phyloP scores from a whole-genome alignment of 2,113 vertebrate species.

The Panurus biarmicus region DNA sequence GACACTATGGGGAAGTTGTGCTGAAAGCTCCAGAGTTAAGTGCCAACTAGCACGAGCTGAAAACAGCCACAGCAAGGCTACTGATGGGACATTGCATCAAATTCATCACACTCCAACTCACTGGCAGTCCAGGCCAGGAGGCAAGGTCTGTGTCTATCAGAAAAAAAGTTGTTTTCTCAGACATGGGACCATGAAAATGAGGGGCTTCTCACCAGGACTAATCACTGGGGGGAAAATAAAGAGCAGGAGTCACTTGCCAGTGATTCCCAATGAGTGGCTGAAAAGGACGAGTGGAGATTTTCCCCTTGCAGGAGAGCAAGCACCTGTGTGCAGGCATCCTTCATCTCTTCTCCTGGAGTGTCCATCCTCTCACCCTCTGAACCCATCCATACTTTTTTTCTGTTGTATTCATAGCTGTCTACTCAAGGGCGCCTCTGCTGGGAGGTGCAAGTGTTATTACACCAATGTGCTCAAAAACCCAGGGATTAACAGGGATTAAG shows the following conservation, averaged over 20 bases:
- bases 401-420: not conserved
- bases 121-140: not conserved
- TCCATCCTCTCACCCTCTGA: not conserved
- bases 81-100: not conserved
- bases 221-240: not conserved
- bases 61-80: not conserved
- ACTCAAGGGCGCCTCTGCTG: not conserved
- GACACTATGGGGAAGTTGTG: not conserved
- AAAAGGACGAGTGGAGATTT: not conserved
- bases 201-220: not conserved
- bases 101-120: not conserved
- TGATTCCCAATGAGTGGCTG: rapidly evolving
- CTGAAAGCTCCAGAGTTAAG: not conserved
- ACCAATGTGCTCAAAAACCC: not conserved
- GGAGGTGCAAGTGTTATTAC: not conserved
- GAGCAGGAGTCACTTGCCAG: rapidly evolving
- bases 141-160: not conserved
- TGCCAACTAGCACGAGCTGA: rapidly evolving
- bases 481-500: not conserved
- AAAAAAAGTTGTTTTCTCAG: not conserved
- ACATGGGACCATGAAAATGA: rapidly evolving
- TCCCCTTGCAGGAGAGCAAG: not conserved
- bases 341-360: not conserved
- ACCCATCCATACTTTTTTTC: rapidly evolving
- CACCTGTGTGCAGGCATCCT: rapidly evolving